Conservation (phyloP, 2,797 vertebrate species). For the Macroramphosus scolopax region DNA sequence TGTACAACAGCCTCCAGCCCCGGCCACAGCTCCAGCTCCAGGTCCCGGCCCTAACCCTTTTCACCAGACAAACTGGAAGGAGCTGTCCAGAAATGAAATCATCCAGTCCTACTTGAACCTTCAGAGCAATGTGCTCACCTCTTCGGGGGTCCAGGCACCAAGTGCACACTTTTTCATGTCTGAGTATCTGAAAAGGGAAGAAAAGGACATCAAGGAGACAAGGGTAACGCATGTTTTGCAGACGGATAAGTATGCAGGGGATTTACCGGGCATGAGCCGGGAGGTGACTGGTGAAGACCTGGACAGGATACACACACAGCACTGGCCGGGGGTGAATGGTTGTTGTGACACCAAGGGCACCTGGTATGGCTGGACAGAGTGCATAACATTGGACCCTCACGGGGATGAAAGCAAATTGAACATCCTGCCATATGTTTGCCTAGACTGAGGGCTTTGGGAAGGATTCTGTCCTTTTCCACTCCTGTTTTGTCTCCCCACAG, state of each 20-base stretch:
- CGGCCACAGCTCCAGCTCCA: constrained; percentile 72
- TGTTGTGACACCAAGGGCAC: constrained; percentile 94
- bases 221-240: constrained; percentile 88
- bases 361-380: constrained; percentile 99
- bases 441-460: constrained; percentile 91
- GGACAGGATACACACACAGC: constrained; percentile 83
- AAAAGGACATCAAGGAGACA: constrained; percentile 83
- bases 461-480: constrained; percentile 70
- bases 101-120: constrained; percentile 98
- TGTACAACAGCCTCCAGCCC: constrained; percentile 77
- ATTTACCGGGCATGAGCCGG: constrained; percentile 86
- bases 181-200: constrained; percentile 96
- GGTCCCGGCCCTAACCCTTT: constrained; percentile 86
- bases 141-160: constrained; percentile 92
- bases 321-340: constrained; percentile 95
- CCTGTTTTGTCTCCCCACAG: constrained; percentile 48
- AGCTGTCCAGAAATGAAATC: constrained; percentile 94
- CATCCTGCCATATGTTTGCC: constrained; percentile 98
- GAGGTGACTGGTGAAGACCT: constrained; percentile 85
- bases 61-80: constrained; percentile 99
- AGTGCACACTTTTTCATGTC: constrained; percentile 98
- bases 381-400: constrained; percentile 96
- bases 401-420: constrained; percentile 94
- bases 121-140: constrained; percentile 96
- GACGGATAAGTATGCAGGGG: constrained; percentile 75